Evolutionary conservation across 2,888 invertebrate species (phyloP).

Genomic region (Scaptomyza polygonia): DNA sequence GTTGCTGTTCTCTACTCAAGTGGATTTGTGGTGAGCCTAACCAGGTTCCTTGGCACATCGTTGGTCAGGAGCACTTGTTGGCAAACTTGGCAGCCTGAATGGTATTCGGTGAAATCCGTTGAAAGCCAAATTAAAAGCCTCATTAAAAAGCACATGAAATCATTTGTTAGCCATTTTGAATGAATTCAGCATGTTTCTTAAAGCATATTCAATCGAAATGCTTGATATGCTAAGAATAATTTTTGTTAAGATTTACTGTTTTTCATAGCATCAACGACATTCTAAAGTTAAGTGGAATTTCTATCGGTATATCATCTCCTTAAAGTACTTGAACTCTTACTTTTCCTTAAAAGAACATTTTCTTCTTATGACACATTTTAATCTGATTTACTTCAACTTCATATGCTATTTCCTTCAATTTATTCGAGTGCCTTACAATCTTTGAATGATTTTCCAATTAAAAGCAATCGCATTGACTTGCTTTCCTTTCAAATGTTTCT

Average conservation of each 20-base stretch:
- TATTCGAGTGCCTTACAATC: conserved; percentile 11
- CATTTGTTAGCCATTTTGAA: not conserved
- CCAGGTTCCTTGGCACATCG: conserved; percentile 9
- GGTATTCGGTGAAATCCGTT: conserved; percentile 3
- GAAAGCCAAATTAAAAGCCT: conserved; percentile 1
- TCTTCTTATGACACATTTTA: conserved; percentile 13
- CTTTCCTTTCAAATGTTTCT: conserved; percentile 4
- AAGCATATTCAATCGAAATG: too few species aligned
- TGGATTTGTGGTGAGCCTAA: conserved; percentile 19
- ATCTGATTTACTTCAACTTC: conserved; percentile 28
- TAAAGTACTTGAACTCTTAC: too few species aligned
- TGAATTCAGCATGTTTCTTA: too few species aligned
- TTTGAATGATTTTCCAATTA: conserved; percentile 49
- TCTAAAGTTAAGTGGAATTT: too few species aligned
- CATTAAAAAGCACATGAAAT: not conserved
- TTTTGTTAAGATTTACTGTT: too few species aligned
- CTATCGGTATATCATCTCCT: too few species aligned
- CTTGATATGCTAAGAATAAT: too few species aligned
- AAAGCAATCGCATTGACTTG: conserved; percentile 27
- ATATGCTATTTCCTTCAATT: conserved; percentile 1
- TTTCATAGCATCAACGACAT: too few species aligned
- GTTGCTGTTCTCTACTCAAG: conserved; percentile 5
- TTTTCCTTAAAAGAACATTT: not conserved
- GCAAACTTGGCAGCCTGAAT: conserved; percentile 24
- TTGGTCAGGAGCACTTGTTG: conserved; percentile 11